Base-by-base conservation (phyloP, 2,797 vertebrate genomes). In the Cercopithecus mitis region DNA sequence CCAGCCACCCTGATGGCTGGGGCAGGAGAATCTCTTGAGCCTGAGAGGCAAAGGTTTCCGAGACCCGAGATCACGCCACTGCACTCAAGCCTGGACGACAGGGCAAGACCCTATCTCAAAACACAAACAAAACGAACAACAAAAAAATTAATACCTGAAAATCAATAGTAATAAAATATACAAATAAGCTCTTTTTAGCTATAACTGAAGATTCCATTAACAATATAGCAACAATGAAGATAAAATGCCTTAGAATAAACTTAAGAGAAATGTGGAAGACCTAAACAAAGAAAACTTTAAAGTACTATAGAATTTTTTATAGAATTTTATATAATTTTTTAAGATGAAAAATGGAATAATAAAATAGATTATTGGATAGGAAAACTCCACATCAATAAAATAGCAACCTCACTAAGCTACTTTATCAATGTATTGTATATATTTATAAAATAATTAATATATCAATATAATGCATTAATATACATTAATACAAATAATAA, bases 401-500 rank as follows among this genome's bases (percentile, higher is more conserved):
- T 0, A 92, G 75, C 55, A 86, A 24, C 4, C 25, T n/a, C 10
- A 24, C 36, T 87, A 93, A 55, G 50, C 75, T 83, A 83, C 72
- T 83, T 84, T 61, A 72, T 91, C 94, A 95, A 92, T 43, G 13
- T 50, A 70, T 64, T 64, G 4, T 41, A 36, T n/a, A 67, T n/a
- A 67, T n/a, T 67, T 67, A 67, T 8, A 67, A 67, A 67, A 67
- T 67, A n/a, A 33, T 64, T 33, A 61, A 17, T 64, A 67, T 67
- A 67, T 17, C 17, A 64, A 64, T 64, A n/a, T n/a, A 64, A 64
- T 33, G 14, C 33, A 64, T 17, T 67, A 67, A 67, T n/a, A 19
- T 67, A n/a, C 7, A n/a, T 67, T 36, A 80, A 92, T 27, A 92
- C 30, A 95, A 85, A 73, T 88, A 88, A 50, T n/a, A 97, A n/a